Evolutionary conservation across 1,140 invertebrate species (phyloP), one percentile per base, ranked within the genome.

Genomic region (Plectrocnemia conspersa): DNA sequence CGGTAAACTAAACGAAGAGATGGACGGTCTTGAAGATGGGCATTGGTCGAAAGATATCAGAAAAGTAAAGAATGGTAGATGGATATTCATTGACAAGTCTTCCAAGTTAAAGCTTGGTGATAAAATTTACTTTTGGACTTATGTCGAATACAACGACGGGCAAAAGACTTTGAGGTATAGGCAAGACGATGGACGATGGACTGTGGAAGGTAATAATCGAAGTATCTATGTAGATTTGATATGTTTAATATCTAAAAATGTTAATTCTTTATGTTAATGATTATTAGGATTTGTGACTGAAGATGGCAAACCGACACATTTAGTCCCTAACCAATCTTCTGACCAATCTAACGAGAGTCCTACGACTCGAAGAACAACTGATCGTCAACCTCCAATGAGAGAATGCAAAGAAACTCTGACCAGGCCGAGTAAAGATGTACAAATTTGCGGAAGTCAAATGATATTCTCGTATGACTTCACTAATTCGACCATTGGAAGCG

Each of bases 51-150:
- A 74, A 45, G 85, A 88, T 56, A 82, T 88, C 57, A 66, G 74
- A 0, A 81, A 80, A 62, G 59, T 73, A 1, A 81, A 79, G 60
- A 73, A 85, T 53, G 83, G 82, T 0, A 68, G 75, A 56, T 88
- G 83, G 84, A 79, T 73, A 3, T 88, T 85, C 61, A 71, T 77
- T 52, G 83, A 87, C 66, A 72, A 69, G 21, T 72, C 67, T 11
- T 76, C 78, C 0, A 64, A 69, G 40, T 65, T 88, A 13, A 80
- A 83, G 64, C 33, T 68, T 0, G 82, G 82, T 2, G 84, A 88
- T 59, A 78, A 73, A 5, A 69, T 88, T 32, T 85, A 87, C 64
- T 86, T 83, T 62, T 88, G 85, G 85, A 74, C 84, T 1, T 85
- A 85, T 57, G 83, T 86, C 4, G 79, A 85, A 52, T 9, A 15